A percentile compares a stretch with the other conserved stretches of the same genome.
These are phyloP conservation scores for Axea sp. DNA, from an alignment of 2,888 invertebrate genomes.

Conservation along the genomic window DNA sequence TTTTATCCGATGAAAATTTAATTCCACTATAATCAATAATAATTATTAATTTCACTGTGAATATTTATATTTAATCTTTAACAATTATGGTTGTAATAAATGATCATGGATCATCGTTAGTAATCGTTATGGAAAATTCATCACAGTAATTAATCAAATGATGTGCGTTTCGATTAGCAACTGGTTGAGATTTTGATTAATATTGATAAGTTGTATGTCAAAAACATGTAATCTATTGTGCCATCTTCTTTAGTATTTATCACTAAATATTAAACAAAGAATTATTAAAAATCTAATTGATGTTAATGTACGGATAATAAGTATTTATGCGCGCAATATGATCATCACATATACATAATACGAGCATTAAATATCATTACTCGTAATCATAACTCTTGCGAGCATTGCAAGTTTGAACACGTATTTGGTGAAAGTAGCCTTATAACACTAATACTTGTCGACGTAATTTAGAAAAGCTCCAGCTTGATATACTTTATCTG, in stretches of 20 bases:
- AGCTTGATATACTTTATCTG: conserved; percentile 61
- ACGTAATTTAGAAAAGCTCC: conserved; percentile 61
- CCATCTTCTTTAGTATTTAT: too few relatives aligned
- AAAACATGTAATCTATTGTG: too few relatives aligned
- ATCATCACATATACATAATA: too few relatives aligned
- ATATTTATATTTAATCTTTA: conserved; percentile 23
- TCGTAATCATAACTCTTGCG: conserved; percentile 33
- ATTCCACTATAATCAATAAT: too few relatives aligned
- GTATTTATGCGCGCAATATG: too few relatives aligned
- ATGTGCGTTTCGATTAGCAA: conserved; percentile 9
- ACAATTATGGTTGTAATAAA: conserved; percentile 1
- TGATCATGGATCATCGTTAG: conserved; percentile 16
- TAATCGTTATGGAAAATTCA: conserved; percentile 12
- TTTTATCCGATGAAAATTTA: too few relatives aligned
- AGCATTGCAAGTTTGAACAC: conserved; percentile 54
- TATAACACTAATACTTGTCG: conserved; percentile 61
- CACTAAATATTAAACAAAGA: too few relatives aligned
- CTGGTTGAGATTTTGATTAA: background rate
- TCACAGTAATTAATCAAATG: conserved; percentile 3
- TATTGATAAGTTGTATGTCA: background rate
- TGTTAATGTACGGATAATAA: too few relatives aligned
- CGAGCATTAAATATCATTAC: conserved; percentile 27
- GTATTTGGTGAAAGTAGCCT: conserved; percentile 55
- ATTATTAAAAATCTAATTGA: too few relatives aligned
- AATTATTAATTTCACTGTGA: too few relatives aligned